Evolutionary conservation across 64 coral and sea anemone species (phyloP), one percentile per base, ranked within the genome.

Genomic region (Exaiptasia diaphana): DNA sequence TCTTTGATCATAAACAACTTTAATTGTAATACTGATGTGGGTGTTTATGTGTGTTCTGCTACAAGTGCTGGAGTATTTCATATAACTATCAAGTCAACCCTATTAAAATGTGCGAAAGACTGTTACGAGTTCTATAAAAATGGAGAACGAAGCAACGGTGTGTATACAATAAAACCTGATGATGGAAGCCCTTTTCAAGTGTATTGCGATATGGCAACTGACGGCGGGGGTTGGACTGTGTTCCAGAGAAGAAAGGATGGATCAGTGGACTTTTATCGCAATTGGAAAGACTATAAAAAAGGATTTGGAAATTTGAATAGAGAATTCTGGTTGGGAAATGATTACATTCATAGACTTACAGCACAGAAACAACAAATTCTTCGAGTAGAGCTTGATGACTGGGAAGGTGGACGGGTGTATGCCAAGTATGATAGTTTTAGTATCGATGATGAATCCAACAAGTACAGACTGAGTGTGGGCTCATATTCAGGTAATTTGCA

Each of bases 271-370:
- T 61, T 61, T 27, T 61, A 26, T 30, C 57, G 26, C 33, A 30
- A 30, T 30, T 61, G 57, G 57, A 23, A 61, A 61, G 52, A 86
- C n/a, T 86, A 86, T 8, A 86, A 76, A 86, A 18, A 18, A 2
- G 81, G 79, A 17, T 82, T 82, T 39, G 79, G 79, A 21, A 43
- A 82, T 30, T 42, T 38, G 21, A 76, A 67, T 33, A 45, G 55
- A 20, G 74, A 86, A 44, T 86, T 86, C 56, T 86, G 83, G 83
- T 50, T 86, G 35, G 83, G 83, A 64, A 86, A 86, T 67, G 73
- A 86, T 17, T 57, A 76, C 3, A 86, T 86, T 41, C 71, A 86
- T 78, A 41, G 58, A 25, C 60, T 87, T 18, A 78, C 74, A 3
- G 24, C 73, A 17, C 34, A 31, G 0, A 53, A 32, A 26, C 28